Evolutionary conservation across 2,113 vertebrate genomes (phyloP).

Genomic region (Vimba vimba): DNA sequence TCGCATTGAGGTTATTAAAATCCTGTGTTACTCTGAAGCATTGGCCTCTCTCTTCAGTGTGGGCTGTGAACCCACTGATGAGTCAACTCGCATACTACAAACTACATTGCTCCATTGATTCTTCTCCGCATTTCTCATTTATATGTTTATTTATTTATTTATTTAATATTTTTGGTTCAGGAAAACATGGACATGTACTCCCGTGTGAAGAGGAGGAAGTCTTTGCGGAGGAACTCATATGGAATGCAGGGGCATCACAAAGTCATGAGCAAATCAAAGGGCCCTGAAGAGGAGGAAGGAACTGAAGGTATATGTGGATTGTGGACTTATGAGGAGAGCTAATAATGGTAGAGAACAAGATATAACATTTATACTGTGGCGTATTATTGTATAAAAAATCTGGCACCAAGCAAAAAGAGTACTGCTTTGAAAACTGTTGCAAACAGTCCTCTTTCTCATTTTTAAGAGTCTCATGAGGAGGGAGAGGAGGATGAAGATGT

Average conservation of each 20-base stretch:
- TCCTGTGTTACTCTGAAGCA: neutral
- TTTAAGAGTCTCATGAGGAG: slow-evolving; percentile 90
- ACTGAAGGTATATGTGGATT: slow-evolving; percentile 68
- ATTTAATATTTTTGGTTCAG: slow-evolving; percentile 64
- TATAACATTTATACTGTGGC: too few species aligned
- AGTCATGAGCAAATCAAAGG: slow-evolving; percentile 85
- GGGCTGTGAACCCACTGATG: slow-evolving; percentile 18
- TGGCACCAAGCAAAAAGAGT: too few species aligned
- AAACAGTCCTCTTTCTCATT: neutral
- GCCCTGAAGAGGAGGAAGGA: slow-evolving; percentile 83
- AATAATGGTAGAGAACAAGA: too few species aligned
- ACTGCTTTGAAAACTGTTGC: too few species aligned
- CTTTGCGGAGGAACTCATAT: slow-evolving; percentile 90
- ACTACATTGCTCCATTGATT: slow-evolving; percentile 13
- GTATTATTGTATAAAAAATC: too few species aligned
- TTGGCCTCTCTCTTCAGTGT: slow-evolving; percentile 4
- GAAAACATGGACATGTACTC: slow-evolving; percentile 99
- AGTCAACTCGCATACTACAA: neutral
- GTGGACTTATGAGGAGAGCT: neutral
- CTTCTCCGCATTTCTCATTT: neutral
- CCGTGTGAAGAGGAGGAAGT: slow-evolving; percentile 95
- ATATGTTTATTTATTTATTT: neutral
- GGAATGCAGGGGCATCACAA: slow-evolving; percentile 94
- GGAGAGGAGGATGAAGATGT: slow-evolving; percentile 88
- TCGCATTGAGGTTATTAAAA: slow-evolving; percentile 17